These are phyloP conservation scores for Parauchenoglanis ngamensis DNA, from an alignment of 2,797 vertebrate genomes.

Conservation along the genomic window DNA sequence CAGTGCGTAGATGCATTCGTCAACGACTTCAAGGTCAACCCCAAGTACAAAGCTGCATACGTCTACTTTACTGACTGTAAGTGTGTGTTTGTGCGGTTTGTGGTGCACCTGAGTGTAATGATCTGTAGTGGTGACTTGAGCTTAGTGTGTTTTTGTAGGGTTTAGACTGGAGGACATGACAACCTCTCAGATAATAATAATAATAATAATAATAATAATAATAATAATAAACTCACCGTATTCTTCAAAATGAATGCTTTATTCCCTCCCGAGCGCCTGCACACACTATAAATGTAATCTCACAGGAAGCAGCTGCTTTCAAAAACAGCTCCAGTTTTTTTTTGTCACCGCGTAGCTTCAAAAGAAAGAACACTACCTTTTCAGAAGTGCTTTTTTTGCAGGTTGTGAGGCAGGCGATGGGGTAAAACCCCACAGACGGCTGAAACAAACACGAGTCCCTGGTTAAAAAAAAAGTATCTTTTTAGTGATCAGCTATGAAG, in stretches of 20 bases:
- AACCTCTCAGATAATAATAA: neutral
- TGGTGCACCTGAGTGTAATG: neutral
- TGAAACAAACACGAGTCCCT: neutral
- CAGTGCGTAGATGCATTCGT: conserved; percentile 92
- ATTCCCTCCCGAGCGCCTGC: neutral
- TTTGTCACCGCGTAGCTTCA: neutral
- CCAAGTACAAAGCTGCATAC: conserved; percentile 92
- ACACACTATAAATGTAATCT: neutral
- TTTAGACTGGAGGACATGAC: neutral
- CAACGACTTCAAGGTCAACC: conserved; percentile 86
- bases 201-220: neutral
- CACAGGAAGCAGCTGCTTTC: neutral
- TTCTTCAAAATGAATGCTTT: neutral
- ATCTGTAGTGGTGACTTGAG: neutral
- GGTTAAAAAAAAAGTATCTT: neutral
- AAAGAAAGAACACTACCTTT: neutral
- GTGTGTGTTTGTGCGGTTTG: conserved; percentile 63
- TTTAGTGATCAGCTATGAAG: neutral
- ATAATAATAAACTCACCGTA: no score
- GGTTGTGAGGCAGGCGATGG: neutral
- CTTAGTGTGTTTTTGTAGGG: neutral
- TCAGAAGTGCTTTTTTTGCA: neutral
- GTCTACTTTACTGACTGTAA: conserved; percentile 98
- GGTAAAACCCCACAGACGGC: neutral
- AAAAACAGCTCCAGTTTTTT: neutral